Evolutionary conservation across 1,140 invertebrate genomes (phyloP).

Genomic region (Sminthurinus signatus): DNA sequence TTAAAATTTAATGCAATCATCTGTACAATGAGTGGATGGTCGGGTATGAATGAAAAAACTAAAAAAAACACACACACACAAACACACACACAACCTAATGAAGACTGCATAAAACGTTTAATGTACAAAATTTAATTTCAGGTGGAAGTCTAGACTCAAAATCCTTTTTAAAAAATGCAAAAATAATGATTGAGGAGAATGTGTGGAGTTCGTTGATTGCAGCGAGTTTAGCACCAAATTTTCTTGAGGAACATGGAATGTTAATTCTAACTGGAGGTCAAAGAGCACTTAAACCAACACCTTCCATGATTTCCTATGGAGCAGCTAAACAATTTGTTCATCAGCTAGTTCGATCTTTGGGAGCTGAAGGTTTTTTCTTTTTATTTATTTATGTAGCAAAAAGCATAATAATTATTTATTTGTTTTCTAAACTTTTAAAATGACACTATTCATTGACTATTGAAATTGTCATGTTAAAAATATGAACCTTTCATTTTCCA

Average conservation of each 20-base stretch:
- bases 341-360: conserved; percentile 89
- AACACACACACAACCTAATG: too few relatives aligned
- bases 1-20: conserved; percentile 91
- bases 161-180: conserved; percentile 30
- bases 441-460: too few relatives aligned
- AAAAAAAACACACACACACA: neutral
- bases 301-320: conserved; percentile 77
- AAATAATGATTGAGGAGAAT: conserved; percentile 34
- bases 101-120: neutral
- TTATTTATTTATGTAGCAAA: too few relatives aligned
- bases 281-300: conserved; percentile 79
- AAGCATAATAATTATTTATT: too few relatives aligned
- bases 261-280: conserved; percentile 92
- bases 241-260: conserved; percentile 82
- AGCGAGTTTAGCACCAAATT: conserved; percentile 72
- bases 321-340: conserved; percentile 83
- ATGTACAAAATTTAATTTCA: conserved; percentile 3
- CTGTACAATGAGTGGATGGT: conserved; percentile 98
- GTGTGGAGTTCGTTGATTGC: conserved; percentile 68
- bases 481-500: too few relatives aligned
- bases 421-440: too few relatives aligned
- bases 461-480: too few relatives aligned
- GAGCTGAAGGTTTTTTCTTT: conserved; percentile 62
- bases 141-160: conserved; percentile 35
- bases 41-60: conserved; percentile 55